Evolutionary conservation across 2,888 invertebrate genomes (phyloP).

Genomic region (Heteromurus nitidus): DNA sequence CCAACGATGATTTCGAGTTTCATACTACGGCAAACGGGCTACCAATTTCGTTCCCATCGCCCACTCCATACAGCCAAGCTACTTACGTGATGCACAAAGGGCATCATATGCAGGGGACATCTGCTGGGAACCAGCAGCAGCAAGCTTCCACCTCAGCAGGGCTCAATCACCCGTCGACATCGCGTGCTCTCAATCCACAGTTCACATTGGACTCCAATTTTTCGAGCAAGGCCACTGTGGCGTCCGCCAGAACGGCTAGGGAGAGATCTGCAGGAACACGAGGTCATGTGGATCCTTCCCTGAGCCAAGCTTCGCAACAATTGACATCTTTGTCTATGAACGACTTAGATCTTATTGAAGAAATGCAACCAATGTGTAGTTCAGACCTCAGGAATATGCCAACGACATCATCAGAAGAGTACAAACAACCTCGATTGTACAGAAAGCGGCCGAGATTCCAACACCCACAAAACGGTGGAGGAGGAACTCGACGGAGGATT

Average conservation of each 20-base stretch:
- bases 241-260: slow-evolving; percentile 14
- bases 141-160: slow-evolving; percentile 24
- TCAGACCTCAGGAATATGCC: slow-evolving; percentile 41
- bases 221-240: slow-evolving; percentile 26
- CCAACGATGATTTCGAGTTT: slow-evolving; percentile 69
- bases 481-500: slow-evolving; percentile 20
- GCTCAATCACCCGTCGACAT: slow-evolving; percentile 47
- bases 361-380: slow-evolving; percentile 46
- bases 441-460: slow-evolving; percentile 64
- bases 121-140: not conserved
- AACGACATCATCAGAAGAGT: slow-evolving; percentile 58
- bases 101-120: slow-evolving; percentile 13
- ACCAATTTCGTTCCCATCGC: slow-evolving; percentile 37
- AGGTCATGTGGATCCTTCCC: not conserved
- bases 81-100: slow-evolving; percentile 63
- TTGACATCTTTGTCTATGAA: slow-evolving; percentile 67
- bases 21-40: slow-evolving; percentile 49
- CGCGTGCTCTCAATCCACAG: slow-evolving; percentile 20
- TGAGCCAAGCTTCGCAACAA: slow-evolving; percentile 36
- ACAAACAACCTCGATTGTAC: slow-evolving; percentile 66
- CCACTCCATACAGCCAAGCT: slow-evolving; percentile 54
- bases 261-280: slow-evolving; percentile 12
- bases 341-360: slow-evolving; percentile 66
- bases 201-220: slow-evolving; percentile 49
- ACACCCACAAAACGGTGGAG: slow-evolving; percentile 23